A percentile compares a stretch with the other conserved stretches of the same genome.
Evolutionary conservation across 37 sponge, comb jelly and placozoan species (phyloP).

Genomic region (Cliona cf. orientalis): DNA sequence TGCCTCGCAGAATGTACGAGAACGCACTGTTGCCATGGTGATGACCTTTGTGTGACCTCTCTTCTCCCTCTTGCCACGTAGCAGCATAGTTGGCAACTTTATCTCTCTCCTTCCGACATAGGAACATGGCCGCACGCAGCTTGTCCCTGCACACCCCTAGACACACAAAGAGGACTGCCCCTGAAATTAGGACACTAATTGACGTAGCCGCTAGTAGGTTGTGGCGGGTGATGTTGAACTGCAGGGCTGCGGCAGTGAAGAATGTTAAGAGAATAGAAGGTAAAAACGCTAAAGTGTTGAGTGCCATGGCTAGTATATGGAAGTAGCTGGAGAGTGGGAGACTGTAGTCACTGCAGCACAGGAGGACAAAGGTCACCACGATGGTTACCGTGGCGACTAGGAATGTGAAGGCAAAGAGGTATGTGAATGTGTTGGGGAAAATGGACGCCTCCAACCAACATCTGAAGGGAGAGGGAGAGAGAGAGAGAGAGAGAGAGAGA

Average conservation of each 20-base stretch:
- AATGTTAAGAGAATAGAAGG: neutral
- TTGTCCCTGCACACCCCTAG: constrained; percentile 11
- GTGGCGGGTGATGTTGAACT: neutral
- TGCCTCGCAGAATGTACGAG: neutral
- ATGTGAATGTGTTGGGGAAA: constrained; percentile 48
- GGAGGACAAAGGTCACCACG: neutral
- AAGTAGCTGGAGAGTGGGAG: neutral
- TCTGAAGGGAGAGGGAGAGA: constrained; percentile 9
- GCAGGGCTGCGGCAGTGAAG: constrained; percentile 14
- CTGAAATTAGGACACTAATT: neutral
- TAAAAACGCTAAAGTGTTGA: constrained; percentile 1
- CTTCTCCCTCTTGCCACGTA: neutral
- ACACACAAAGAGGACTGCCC: constrained; percentile 10
- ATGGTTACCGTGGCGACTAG: neutral
- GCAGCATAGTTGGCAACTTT: neutral
- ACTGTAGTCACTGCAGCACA: constrained; percentile 39
- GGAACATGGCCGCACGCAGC: constrained; percentile 25
- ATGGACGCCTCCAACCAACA: constrained; percentile 45
- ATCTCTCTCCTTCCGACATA: neutral
- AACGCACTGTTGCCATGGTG: neutral
- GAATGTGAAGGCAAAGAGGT: neutral
- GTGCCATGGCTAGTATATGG: neutral
- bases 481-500: too few species aligned
- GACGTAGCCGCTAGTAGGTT: neutral
- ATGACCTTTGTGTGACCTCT: neutral